A percentile compares a stretch with the other conserved stretches of the same genome.
These are phyloP conservation scores for Isurus oxyrinchus DNA, from an alignment of 2,113 vertebrate genomes.

Conservation along the genomic window DNA sequence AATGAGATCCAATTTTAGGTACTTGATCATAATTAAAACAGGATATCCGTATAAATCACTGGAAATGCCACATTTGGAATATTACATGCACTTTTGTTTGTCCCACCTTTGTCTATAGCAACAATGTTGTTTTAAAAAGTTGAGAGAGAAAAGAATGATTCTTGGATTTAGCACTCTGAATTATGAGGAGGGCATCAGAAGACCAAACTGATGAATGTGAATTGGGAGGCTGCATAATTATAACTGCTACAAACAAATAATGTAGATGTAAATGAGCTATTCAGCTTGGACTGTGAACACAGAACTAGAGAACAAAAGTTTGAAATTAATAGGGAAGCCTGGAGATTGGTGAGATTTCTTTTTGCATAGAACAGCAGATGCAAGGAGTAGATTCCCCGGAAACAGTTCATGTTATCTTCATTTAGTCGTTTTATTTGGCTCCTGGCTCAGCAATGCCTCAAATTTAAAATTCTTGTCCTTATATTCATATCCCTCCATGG, in stretches of 20 bases:
- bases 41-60: neutral
- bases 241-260: neutral
- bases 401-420: neutral
- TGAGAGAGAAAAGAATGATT: neutral
- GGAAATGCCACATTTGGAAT: neutral
- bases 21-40: neutral
- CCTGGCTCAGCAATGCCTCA: neutral
- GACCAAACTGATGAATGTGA: neutral
- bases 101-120: neutral
- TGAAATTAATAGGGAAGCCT: neutral
- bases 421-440: neutral
- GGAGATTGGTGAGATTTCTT: neutral
- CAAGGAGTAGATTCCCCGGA: neutral
- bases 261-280: neutral
- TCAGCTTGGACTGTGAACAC: neutral
- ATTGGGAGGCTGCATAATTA: neutral
- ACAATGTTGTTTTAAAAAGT: neutral
- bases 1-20: neutral
- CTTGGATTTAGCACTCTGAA: neutral
- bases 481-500: neutral
- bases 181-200: neutral
- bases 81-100: neutral
- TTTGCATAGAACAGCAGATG: neutral
- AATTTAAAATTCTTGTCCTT: conserved; percentile 8
- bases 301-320: neutral